These are phyloP conservation scores for Acholoe squamosa DNA, from an alignment of 2,888 invertebrate species.

Conservation along the genomic window DNA sequence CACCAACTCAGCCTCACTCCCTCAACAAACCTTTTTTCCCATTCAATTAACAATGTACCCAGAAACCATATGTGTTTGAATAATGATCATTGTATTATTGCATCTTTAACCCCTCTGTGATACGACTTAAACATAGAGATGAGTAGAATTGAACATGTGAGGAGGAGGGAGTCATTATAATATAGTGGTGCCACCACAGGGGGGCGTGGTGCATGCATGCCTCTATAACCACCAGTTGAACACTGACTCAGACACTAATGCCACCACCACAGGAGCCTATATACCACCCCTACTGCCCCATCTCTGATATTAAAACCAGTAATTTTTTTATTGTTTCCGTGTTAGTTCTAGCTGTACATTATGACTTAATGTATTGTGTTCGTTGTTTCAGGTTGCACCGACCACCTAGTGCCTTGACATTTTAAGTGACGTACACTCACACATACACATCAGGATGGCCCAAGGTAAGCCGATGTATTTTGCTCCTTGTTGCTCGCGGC, in stretches of 20 bases:
- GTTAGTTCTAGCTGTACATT: not conserved
- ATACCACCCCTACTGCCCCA: not conserved
- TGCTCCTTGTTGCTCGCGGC: not conserved
- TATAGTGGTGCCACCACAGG: constrained; percentile 48
- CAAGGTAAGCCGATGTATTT: constrained; percentile 38
- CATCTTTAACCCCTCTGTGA: too few species aligned
- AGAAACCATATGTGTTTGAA: not conserved
- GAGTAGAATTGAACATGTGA: not conserved
- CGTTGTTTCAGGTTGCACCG: constrained; percentile 54
- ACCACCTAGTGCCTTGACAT: constrained; percentile 62
- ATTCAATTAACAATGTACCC: too few species aligned
- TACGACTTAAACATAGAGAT: too few species aligned
- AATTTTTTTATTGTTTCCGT: not conserved
- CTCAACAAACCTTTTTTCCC: too few species aligned
- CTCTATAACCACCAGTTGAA: not conserved
- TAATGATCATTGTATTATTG: not conserved
- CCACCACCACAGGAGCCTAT: not conserved
- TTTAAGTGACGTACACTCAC: constrained; percentile 55
- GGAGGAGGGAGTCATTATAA: constrained; percentile 16
- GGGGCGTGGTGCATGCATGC: constrained; percentile 8
- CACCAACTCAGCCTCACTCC: not conserved
- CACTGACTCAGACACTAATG: not conserved
- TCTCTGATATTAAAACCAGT: not conserved
- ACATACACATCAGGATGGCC: constrained; percentile 52
- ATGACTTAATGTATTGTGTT: constrained; percentile 5